Evolutionary conservation across 2,888 invertebrate species (phyloP).

Genomic region (Apeira syringaria): DNA sequence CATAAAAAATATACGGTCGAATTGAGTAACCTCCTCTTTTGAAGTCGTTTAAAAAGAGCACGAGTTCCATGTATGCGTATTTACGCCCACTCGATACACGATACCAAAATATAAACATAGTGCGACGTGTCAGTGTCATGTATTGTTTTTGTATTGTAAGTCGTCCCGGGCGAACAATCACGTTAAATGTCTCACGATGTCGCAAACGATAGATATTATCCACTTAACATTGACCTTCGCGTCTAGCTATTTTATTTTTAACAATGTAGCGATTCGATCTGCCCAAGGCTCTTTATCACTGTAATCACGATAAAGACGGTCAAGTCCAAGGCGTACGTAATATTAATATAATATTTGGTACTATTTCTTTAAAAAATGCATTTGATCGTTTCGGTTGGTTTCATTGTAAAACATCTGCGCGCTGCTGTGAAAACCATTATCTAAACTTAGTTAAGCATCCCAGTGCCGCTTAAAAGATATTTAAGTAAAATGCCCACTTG

Average conservation of each 20-base stretch:
- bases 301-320: constrained; percentile 25
- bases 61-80: too few relatives aligned
- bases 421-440: too few relatives aligned
- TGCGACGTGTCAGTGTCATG: constrained; percentile 30
- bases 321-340: constrained; percentile 35
- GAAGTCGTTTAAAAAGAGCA: too few relatives aligned
- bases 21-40: too few relatives aligned
- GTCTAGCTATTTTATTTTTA: constrained; percentile 1
- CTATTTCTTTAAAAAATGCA: too few relatives aligned
- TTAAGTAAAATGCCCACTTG: too few relatives aligned
- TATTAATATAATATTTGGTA: too few relatives aligned
- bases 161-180: constrained; percentile 1
- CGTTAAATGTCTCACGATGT: constrained; percentile 8
- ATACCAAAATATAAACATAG: constrained; percentile 40
- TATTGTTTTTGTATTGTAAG: constrained; percentile 21
- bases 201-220: constrained; percentile 9
- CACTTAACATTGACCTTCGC: constrained; percentile 20
- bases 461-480: too few relatives aligned
- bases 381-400: too few relatives aligned
- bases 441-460: too few relatives aligned
- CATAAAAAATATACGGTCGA: too few relatives aligned
- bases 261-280: constrained; percentile 10
- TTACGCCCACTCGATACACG: constrained; percentile 29
- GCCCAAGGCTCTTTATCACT: constrained; percentile 11
- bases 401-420: too few relatives aligned